Percentiles rank a stretch among this genome's conserved stretches.
Conservation (phyloP, 2,113 vertebrate species). For the Austrofundulus limnaeus region DNA sequence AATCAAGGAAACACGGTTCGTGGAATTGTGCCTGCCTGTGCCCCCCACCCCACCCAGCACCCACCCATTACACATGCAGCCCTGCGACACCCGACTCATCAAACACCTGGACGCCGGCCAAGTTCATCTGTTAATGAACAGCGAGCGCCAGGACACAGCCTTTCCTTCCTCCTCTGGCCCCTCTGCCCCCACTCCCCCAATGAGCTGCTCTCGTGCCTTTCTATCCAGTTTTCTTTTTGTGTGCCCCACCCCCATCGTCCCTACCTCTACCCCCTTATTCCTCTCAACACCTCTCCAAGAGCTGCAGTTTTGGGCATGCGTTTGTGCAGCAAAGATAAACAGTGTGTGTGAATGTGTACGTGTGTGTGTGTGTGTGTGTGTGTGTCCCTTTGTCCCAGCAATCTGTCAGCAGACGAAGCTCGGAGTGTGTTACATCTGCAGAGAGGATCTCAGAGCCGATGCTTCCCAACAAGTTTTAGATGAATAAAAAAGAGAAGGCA, state of each 20-base stretch:
- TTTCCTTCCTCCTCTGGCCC: slow-evolving; percentile 76
- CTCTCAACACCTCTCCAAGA: slow-evolving; percentile 49
- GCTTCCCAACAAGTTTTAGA: slow-evolving; percentile 26
- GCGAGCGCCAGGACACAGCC: slow-evolving; percentile 77
- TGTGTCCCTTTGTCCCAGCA: slow-evolving; percentile 34
- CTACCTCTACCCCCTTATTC: slow-evolving; percentile 11
- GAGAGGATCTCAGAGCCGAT: slow-evolving; percentile 21
- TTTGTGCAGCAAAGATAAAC: slow-evolving; percentile 60
- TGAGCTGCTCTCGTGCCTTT: slow-evolving; percentile 85
- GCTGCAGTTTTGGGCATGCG: slow-evolving; percentile 41
- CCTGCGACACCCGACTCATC: slow-evolving; percentile 88
- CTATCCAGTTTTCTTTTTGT: slow-evolving; percentile 69
- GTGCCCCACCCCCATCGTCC: slow-evolving; percentile 4
- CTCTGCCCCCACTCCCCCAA: slow-evolving; percentile 84
- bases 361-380: not conserved
- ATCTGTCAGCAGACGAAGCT: slow-evolving; percentile 29
- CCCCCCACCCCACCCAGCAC: not conserved
- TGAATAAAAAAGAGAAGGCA: slow-evolving; percentile 20
- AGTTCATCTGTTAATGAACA: slow-evolving; percentile 99
- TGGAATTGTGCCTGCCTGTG: slow-evolving; percentile 6
- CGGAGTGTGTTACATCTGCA: slow-evolving; percentile 1
- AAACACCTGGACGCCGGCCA: slow-evolving; percentile 91
- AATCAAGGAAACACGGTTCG: slow-evolving; percentile 15
- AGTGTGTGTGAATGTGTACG: not conserved
- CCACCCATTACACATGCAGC: slow-evolving; percentile 21